Conservation (phyloP, 2,797 vertebrate genomes). For the Xenentodon cancila region DNA sequence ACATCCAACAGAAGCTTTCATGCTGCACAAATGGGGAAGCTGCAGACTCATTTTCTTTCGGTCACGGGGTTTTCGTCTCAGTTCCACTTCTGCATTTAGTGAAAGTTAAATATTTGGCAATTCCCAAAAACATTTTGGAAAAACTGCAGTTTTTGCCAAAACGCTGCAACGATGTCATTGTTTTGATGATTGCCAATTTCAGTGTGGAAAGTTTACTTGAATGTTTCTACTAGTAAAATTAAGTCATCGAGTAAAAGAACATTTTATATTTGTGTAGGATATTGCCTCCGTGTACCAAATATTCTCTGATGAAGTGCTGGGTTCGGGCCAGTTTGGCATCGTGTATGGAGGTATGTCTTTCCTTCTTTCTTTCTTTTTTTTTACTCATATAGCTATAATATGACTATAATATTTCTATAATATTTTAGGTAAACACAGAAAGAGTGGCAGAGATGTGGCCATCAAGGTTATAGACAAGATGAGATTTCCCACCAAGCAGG, state of each 20-base stretch:
- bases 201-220: conserved; percentile 15
- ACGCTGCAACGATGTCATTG: conserved; percentile 33
- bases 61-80: conserved; percentile 23
- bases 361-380: conserved; percentile 11
- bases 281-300: conserved; percentile 98
- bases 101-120: conserved; percentile 60
- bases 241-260: conserved; percentile 27
- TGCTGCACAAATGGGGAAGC: conserved; percentile 57
- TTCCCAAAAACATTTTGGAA: conserved; percentile 38
- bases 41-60: conserved; percentile 24
- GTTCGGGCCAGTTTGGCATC: conserved; percentile 97
- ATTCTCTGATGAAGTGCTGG: conserved; percentile 97
- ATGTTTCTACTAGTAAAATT: conserved; percentile 28
- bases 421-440: conserved; percentile 92
- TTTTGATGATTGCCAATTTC: conserved; percentile 9
- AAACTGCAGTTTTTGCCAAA: conserved; percentile 2
- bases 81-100: conserved; percentile 60
- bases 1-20: conserved; percentile 23
- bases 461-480: conserved; percentile 99
- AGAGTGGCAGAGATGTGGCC: conserved; percentile 96
- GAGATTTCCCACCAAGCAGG: conserved; percentile 98
- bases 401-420: neutral
- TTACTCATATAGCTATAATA: neutral
- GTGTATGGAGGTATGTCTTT: conserved; percentile 92
- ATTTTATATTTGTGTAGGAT: conserved; percentile 81